phyloP scores from a whole-genome alignment of 2,113 vertebrate species.

The Cyanistes caeruleus region DNA sequence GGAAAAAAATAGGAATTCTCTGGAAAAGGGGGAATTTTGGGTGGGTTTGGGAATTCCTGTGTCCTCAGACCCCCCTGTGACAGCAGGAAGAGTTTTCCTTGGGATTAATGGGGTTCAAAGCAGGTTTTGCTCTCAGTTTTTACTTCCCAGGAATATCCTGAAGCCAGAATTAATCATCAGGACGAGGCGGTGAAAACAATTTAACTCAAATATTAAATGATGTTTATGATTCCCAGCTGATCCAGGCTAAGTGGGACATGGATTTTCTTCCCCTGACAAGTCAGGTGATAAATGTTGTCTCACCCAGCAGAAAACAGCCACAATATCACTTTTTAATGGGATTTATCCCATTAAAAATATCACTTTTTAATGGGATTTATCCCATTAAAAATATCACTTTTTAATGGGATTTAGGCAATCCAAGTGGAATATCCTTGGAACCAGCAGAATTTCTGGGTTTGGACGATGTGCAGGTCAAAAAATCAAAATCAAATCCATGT shows the following conservation, averaged over 20 bases:
- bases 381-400: too few relatives aligned
- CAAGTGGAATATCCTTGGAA: not conserved
- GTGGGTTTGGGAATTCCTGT: not conserved
- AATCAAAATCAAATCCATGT: not conserved
- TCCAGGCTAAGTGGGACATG: not conserved
- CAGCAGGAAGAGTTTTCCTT: not conserved
- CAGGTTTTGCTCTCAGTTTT: not conserved
- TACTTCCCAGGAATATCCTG: not conserved
- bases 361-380: not conserved
- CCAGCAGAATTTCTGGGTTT: not conserved
- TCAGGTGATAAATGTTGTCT: not conserved
- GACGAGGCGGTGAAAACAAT: constrained; percentile 1
- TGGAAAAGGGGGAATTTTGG: not conserved
- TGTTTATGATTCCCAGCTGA: constrained; percentile 21
- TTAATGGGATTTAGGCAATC: not conserved
- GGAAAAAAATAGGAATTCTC: not conserved
- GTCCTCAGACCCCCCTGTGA: not conserved
- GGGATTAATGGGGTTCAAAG: not conserved
- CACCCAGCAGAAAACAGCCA: not conserved
- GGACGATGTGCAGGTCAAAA: not conserved
- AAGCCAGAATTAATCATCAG: not conserved
- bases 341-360: too few relatives aligned
- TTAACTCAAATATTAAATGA: not conserved
- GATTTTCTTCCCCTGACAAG: not conserved
- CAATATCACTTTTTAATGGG: not conserved